These are phyloP conservation scores for Dilophus febrilis DNA, from an alignment of 2,888 invertebrate species.

Conservation along the genomic window DNA sequence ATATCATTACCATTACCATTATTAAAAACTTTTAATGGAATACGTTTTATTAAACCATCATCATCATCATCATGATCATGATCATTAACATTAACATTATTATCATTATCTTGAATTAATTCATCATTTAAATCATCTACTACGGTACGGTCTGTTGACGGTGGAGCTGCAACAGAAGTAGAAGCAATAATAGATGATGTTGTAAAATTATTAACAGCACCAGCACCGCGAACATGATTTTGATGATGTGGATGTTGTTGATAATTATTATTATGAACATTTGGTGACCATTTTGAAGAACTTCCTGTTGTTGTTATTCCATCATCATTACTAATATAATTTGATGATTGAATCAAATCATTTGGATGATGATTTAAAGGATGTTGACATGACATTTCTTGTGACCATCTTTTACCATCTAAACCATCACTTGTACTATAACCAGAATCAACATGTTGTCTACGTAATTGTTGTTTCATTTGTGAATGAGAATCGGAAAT, in stretches of 20 bases:
- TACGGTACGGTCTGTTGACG: too few relatives aligned
- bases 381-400: constrained; percentile 33
- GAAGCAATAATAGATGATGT: too few relatives aligned
- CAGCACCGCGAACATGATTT: too few relatives aligned
- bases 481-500: too few relatives aligned
- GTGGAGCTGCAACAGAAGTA: too few relatives aligned
- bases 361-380: background rate
- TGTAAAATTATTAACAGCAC: too few relatives aligned
- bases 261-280: background rate
- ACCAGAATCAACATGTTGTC: constrained; percentile 74
- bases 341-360: constrained; percentile 5
- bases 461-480: constrained; percentile 8
- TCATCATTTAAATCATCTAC: too few relatives aligned
- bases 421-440: constrained; percentile 74
- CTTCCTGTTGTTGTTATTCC: background rate
- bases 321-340: constrained; percentile 8
- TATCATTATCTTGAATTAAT: too few relatives aligned
- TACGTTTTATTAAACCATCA: background rate
- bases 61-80: background rate
- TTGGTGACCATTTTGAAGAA: constrained; percentile 7
- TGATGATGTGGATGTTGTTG: too few relatives aligned
- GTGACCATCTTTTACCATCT: constrained; percentile 73
- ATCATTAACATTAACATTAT: background rate
- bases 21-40: background rate
- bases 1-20: background rate